Evolutionary conservation across 2,888 invertebrate species (phyloP).

Genomic region (Drosophila cognata): DNA sequence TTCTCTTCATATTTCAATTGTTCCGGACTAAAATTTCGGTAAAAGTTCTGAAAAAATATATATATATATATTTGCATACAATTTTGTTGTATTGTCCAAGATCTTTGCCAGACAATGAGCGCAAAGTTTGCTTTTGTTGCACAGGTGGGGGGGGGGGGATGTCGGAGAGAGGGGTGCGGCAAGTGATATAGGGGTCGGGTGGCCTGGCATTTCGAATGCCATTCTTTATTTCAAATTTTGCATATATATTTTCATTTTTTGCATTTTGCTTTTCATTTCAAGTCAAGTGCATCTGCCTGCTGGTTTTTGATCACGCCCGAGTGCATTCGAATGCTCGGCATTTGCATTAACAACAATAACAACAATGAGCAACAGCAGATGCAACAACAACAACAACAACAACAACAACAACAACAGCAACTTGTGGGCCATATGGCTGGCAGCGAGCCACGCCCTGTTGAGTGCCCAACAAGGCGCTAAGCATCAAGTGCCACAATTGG

Average conservation of each 20-base stretch:
- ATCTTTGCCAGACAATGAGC: conserved; percentile 37
- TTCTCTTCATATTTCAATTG: neutral
- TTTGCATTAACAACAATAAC: conserved; percentile 56
- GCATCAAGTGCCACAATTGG: conserved; percentile 78
- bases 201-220: conserved; percentile 29
- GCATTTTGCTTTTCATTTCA: conserved; percentile 52
- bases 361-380: conserved; percentile 32
- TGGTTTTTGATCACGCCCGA: conserved; percentile 56
- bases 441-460: conserved; percentile 64
- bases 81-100: conserved; percentile 11
- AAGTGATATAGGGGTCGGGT: too few species aligned
- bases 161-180: neutral
- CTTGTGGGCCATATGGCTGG: conserved; percentile 46
- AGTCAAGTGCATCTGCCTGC: conserved; percentile 69
- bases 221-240: conserved; percentile 2
- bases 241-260: conserved; percentile 27
- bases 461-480: conserved; percentile 78
- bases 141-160: neutral
- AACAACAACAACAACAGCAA: conserved; percentile 28
- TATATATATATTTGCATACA: neutral
- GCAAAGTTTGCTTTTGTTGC: conserved; percentile 25
- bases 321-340: conserved; percentile 72
- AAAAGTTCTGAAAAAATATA: too few species aligned
- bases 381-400: conserved; percentile 4
- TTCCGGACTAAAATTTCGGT: too few species aligned